Percentiles rank a stretch among this genome's conserved stretches.
Conservation (phyloP, 2,888 invertebrate genomes). For the Drosophila nigricruria region DNA sequence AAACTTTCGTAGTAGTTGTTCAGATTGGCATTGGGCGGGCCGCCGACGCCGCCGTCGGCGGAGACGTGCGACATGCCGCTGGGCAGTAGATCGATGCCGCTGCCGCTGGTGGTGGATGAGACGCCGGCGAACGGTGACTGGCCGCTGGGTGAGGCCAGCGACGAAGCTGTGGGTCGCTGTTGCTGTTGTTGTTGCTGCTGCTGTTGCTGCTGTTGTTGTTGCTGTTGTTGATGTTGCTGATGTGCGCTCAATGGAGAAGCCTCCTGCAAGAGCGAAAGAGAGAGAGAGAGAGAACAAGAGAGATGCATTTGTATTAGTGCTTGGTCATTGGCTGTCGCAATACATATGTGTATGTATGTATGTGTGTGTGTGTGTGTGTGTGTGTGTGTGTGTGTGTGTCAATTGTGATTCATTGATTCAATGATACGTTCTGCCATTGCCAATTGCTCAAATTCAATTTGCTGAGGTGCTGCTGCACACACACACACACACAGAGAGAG, state of each 20-base stretch:
- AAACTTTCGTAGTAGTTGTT: conserved; percentile 97
- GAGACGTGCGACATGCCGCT: conserved; percentile 43
- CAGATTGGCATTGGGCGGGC: conserved; percentile 87
- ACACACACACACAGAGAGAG: neutral
- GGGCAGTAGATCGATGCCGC: conserved; percentile 20
- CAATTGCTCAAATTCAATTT: conserved; percentile 50
- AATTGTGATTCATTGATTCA: conserved; percentile 30
- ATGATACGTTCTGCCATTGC: conserved; percentile 35
- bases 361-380: conserved; percentile 6
- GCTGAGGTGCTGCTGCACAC: conserved; percentile 30
- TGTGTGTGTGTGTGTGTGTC: conserved; percentile 13
- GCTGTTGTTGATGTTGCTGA: conserved; percentile 75
- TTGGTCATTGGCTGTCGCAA: conserved; percentile 41
- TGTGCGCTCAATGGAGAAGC: conserved; percentile 84
- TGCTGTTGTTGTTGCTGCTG: conserved; percentile 53
- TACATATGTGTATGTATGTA: conserved; percentile 6
- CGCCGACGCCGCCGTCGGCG: conserved; percentile 22
- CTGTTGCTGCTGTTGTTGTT: conserved; percentile 66
- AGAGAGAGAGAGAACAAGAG: conserved; percentile 2
- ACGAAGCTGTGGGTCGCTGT: conserved; percentile 40
- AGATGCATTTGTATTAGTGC: conserved; percentile 25
- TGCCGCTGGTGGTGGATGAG: conserved; percentile 65
- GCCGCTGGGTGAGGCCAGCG: conserved; percentile 67
- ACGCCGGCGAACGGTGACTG: conserved; percentile 74
- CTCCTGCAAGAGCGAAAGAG: conserved; percentile 68